Conservation (phyloP, 2,113 vertebrate species). For the Bubo blakistoni region DNA sequence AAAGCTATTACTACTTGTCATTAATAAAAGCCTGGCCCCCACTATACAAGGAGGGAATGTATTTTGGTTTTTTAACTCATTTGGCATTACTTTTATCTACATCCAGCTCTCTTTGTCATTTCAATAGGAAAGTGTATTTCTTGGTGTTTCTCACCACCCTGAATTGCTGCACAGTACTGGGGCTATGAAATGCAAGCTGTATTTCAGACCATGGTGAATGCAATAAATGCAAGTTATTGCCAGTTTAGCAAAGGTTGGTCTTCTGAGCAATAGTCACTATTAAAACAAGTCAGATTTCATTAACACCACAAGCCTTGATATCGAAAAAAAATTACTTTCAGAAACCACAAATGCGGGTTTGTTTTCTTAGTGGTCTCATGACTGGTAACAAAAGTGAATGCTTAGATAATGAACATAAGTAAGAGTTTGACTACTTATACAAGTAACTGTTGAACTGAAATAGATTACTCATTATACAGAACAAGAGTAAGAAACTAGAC, state of each 20-base stretch:
- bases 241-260: background rate
- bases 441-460: background rate
- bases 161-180: background rate
- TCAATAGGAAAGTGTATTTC: background rate
- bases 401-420: background rate
- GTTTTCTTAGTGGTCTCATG: background rate
- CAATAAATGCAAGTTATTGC: background rate
- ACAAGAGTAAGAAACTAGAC: background rate
- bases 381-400: background rate
- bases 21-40: background rate
- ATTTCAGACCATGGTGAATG: background rate
- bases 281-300: constrained; percentile 40
- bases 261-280: background rate
- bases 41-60: background rate
- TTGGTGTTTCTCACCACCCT: background rate
- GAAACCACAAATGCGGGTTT: constrained; percentile 16
- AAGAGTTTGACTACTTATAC: background rate
- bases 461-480: constrained; percentile 1
- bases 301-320: background rate
- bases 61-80: background rate
- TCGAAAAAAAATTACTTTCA: background rate
- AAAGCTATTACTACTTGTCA: background rate
- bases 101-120: background rate
- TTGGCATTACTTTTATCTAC: background rate
- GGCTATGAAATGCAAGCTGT: background rate